A percentile compares a stretch with the other conserved stretches of the same genome.
These are phyloP conservation scores for Heteromormyrus szaboi DNA, from an alignment of 2,797 vertebrate genomes.

Conservation along the genomic window DNA sequence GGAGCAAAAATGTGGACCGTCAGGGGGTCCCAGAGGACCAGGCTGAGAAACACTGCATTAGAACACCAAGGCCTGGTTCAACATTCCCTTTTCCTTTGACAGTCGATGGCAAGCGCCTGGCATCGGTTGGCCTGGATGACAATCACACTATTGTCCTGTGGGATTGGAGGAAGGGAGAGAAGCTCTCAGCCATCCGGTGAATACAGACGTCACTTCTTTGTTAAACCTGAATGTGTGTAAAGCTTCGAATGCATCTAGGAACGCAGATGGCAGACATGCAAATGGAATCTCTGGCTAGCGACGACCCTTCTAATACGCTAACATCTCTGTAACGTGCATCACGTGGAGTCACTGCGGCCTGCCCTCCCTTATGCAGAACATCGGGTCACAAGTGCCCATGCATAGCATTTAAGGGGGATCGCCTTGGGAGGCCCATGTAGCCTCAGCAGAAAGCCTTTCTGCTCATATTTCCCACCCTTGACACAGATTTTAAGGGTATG, in stretches of 20 bases:
- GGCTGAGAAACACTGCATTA: background rate
- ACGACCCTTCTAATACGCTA: background rate
- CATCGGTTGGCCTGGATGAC: slow-evolving; percentile 91
- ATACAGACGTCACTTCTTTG: slow-evolving; percentile 29
- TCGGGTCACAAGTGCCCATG: background rate
- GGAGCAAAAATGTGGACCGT: background rate
- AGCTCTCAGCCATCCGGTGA: slow-evolving; percentile 85
- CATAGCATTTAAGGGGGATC: background rate
- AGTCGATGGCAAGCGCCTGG: slow-evolving; percentile 94
- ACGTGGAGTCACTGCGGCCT: background rate
- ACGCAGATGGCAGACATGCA: background rate
- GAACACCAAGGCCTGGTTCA: background rate
- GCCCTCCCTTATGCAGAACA: background rate
- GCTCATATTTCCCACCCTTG: background rate
- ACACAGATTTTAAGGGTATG: background rate
- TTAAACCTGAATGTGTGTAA: background rate
- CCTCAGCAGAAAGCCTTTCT: background rate
- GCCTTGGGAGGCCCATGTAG: background rate
- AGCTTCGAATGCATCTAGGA: background rate
- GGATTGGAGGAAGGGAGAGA: slow-evolving; percentile 98
- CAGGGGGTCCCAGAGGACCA: background rate
- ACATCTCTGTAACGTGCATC: background rate
- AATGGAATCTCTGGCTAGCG: background rate
- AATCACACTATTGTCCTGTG: slow-evolving; percentile 88
- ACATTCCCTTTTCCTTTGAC: slow-evolving; percentile 13